Evolutionary conservation across 2,113 vertebrate species (phyloP), one percentile per base, ranked within the genome.

Genomic region (Apteryx owenii): DNA sequence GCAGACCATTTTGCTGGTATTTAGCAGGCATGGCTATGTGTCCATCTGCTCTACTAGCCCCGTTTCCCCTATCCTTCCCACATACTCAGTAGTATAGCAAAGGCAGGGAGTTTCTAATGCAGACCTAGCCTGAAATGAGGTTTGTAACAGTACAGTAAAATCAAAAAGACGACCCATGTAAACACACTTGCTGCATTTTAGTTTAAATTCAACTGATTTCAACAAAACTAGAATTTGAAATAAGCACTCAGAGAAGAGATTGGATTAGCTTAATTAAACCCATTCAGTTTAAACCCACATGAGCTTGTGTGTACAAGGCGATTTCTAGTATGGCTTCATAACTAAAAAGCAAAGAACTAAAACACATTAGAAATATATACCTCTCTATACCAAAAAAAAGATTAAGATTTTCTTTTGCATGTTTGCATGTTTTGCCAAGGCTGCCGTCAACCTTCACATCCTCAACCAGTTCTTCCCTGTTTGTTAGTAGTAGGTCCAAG

Each of bases 341-440:
- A 65, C 38, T 40, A 38, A 81, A 68, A 85, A 19, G 0, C 1
- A 36, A 88, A 81, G 2, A 92, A 51, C 12, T 60, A 46, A 90
- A 50, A 6, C 11, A 22, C 20, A 76, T 89, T 16, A 7, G 81
- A 96, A 85, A 79, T 40, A 38, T 2, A 79, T 54, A 54, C 1
- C 3, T 89, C 66, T 75, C 89, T 54, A 44, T 40, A 71, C 2
- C 3, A 25, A 58, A 42, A 36, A 58, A 31, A 62, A 81, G 31
- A 53, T 53, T n/a, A 70, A 19, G 21, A 0, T 4, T 3, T 1
- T 1, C 25, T 2, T 10, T 7, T 13, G 3, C 15, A 5, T 25
- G 5, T 38, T 38, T 38, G 36, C 36, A 38, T 38, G 36, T 38
- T 38, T 38, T 38, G 36, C 44, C 44, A 46, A 46, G 44, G 44